Evolutionary conservation across 2,113 vertebrate species (phyloP), one percentile per base, ranked within the genome.

Genomic region (Leptocoma aspasia): DNA sequence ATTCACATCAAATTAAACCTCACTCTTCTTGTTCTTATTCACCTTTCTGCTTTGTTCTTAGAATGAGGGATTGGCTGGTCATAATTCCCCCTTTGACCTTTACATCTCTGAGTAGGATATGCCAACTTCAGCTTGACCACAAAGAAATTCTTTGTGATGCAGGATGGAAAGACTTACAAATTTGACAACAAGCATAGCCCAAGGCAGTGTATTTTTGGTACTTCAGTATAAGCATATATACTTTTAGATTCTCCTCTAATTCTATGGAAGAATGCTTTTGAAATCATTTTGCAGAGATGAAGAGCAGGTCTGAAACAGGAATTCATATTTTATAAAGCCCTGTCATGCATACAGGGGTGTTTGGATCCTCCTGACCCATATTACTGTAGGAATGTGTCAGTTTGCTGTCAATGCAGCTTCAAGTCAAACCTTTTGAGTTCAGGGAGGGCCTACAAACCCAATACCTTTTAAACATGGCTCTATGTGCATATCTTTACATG

Each of bases 401-500:
- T 42, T 59, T 70, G 39, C 63, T 90, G 10, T 30, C 19, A 80
- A 12, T 31, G 21, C 9, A 82, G 7, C 37, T 91, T 82, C 21
- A 59, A 75, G 33, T 45, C 35, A 63, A 85, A 82, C 4, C 9
- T 63, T 60, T 39, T 30, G 14, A 72, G 11, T 0, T 44, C 7
- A 8, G 35, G 15, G 7, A 6, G n/a, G 27, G 4, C 52, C 14
- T 69, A 41, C 4, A 82, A 81, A 81, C 8, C 7, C 7, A n/a
- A 10, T 27, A 37, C 3, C 11, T 65, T 72, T 76, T 33, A 77
- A 83, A 69, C 33, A 53, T 9, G 6, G 4, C 4, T 30, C 9
- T 60, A 2, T 9, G 17, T 45, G 8, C 35, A 9, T 33, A 8
- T 26, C 5, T 65, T 16, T 10, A 5, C 16, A 27, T 0, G 4